Base-by-base conservation (phyloP, 2,113 vertebrate species). In the Pelecanoides urinatrix region DNA sequence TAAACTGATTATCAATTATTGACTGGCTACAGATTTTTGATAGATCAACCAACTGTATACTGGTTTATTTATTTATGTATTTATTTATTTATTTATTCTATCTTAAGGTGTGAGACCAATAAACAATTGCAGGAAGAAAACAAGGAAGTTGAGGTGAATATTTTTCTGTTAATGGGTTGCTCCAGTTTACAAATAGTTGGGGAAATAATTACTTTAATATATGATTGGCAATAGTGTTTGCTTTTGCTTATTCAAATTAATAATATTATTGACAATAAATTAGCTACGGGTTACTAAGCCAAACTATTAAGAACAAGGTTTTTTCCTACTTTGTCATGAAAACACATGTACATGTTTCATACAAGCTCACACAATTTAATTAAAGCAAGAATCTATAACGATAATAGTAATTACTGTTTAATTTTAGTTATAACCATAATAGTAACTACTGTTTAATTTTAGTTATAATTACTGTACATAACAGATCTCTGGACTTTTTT, bases 31-130 rank as follows among this genome's bases (percentile, higher is more conserved):
- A 10, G 7, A 25, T 62, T 75, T 78, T 67, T 88, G 18, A 34
- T 75, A 72, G 12, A 29, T 63, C 23, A 95, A 42, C 6, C 42
- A 90, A 40, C 27, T 83, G 20, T 80, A 27, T 73, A 58, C 7
- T 20, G n/a, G 1, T 76, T 76, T 34, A 38, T 72, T 59, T 92
- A 36, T 30, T 55, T n/a, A 23, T 40, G 10, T 40, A 40, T 40
- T 40, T 40, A 40, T 40, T 40, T 11, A n/a, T 34, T 47, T 63
- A n/a, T 81, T 74, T 30, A 21, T 88, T 95, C 19, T 79, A 0
- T 83, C 62, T 88, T 74, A 86, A 96, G 96, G 93, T 95, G n/a
- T n/a, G 79, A 94, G 27, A 71, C 55, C 17, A 73, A n/a, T 68
- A 9, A 84, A n/a, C 63, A 71, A 34, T 29, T 0, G 1, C 86